Conservation (phyloP, 2,113 vertebrate genomes). For the Myodes glareolus region DNA sequence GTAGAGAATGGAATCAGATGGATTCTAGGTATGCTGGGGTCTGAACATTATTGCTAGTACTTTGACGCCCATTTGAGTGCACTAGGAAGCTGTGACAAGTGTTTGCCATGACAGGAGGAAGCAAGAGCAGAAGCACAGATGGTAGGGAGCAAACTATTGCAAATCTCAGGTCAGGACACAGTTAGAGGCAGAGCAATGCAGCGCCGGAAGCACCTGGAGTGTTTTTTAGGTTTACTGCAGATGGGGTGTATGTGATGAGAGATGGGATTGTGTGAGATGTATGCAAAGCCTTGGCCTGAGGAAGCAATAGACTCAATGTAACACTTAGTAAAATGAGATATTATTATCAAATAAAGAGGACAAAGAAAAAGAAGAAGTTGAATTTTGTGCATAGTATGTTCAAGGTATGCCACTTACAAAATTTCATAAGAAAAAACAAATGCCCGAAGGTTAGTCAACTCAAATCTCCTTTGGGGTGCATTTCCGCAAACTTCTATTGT, state of each 20-base stretch:
- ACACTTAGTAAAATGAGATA: conserved; percentile 10
- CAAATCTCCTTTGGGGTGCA: neutral
- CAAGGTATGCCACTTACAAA: neutral
- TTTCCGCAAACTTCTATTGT: neutral
- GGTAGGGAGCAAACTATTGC: neutral
- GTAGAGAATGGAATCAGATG: neutral
- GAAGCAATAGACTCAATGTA: neutral
- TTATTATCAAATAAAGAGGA: conserved; percentile 14
- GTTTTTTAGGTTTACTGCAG: neutral
- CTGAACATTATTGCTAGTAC: neutral
- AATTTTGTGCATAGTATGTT: neutral
- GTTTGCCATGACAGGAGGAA: neutral
- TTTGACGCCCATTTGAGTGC: neutral
- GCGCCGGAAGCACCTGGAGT: neutral
- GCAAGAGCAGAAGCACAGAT: neutral
- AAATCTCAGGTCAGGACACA: neutral
- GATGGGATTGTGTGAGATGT: neutral
- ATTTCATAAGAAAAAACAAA: conserved; percentile 17
- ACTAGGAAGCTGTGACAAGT: neutral
- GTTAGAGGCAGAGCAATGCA: neutral
- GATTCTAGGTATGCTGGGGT: too few relatives aligned
- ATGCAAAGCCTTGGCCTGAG: neutral
- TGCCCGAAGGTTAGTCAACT: neutral
- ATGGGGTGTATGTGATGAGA: neutral
- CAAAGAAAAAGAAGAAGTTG: neutral